A percentile compares a stretch with the other conserved stretches of the same genome.
phyloP scores from a whole-genome alignment of 2,113 vertebrate species.

The Corvus moneduloides region DNA sequence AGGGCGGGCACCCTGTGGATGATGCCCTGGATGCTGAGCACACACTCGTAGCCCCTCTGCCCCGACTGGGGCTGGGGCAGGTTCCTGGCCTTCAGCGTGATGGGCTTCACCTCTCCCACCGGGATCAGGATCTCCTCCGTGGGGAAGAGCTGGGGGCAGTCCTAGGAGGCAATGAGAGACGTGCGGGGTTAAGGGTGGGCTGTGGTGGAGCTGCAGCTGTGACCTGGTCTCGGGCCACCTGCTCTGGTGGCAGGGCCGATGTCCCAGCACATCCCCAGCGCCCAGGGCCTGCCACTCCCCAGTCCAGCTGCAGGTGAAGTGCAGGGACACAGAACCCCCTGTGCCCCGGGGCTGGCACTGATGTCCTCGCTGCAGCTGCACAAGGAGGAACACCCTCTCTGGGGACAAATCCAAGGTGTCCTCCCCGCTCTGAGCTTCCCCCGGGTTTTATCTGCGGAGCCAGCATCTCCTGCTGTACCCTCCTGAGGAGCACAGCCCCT shows the following conservation, averaged over 20 bases:
- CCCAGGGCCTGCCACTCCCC: not conserved
- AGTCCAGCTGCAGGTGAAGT: not conserved
- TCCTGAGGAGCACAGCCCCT: not conserved
- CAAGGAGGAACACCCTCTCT: not conserved
- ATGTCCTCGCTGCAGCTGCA: not conserved
- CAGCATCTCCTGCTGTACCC: not conserved
- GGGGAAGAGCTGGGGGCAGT: slow-evolving; percentile 95
- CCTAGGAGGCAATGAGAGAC: slow-evolving; percentile 61
- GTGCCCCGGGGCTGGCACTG: not conserved
- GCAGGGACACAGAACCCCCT: not conserved
- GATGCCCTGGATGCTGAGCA: slow-evolving; percentile 90
- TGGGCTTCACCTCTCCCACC: slow-evolving; percentile 93
- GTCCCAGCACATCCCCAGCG: not conserved
- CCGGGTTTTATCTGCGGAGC: not conserved
- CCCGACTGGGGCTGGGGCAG: slow-evolving; percentile 96
- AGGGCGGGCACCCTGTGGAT: slow-evolving; percentile 91
- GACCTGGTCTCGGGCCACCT: not conserved
- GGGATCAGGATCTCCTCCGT: slow-evolving; percentile 95
- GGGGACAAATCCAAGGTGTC: not conserved
- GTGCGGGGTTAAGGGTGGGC: not conserved
- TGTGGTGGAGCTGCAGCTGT: not conserved
- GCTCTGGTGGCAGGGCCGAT: fast-evolving
- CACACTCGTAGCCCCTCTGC: slow-evolving; percentile 95
- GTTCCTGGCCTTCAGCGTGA: slow-evolving; percentile 94
- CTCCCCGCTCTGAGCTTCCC: not conserved